Evolutionary conservation across 2,888 invertebrate species (phyloP).

Genomic region (Dermolepida albohirtum): DNA sequence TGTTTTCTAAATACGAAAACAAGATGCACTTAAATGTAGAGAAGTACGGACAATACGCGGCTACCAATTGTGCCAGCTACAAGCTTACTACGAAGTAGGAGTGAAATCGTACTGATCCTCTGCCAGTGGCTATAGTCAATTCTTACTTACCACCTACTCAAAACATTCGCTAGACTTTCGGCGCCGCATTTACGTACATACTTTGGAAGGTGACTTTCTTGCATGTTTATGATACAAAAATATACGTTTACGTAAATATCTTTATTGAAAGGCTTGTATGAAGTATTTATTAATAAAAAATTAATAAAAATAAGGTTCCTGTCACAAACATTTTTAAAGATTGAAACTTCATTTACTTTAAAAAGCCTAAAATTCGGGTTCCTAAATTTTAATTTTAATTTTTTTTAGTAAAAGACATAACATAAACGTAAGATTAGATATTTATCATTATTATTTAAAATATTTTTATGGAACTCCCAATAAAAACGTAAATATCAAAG

Average conservation of each 20-base stretch:
- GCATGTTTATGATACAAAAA: slow-evolving; percentile 34
- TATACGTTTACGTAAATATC: too few relatives aligned
- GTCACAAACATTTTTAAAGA: too few relatives aligned
- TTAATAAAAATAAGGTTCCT: too few relatives aligned
- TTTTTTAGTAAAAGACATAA: too few relatives aligned
- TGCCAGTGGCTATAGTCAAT: not conserved
- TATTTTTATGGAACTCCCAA: not conserved
- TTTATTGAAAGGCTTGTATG: too few relatives aligned
- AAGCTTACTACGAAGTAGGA: too few relatives aligned
- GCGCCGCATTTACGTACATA: slow-evolving; percentile 58
- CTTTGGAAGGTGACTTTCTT: slow-evolving; percentile 55
- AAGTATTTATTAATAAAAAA: too few relatives aligned
- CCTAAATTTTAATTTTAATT: too few relatives aligned
- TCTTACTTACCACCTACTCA: slow-evolving; percentile 15
- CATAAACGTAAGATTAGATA: not conserved
- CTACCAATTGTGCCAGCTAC: not conserved
- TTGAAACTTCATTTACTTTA: too few relatives aligned
- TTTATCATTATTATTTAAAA: not conserved
- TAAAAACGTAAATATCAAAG: too few relatives aligned
- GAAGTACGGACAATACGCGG: not conserved
- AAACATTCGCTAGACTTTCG: slow-evolving; percentile 51
- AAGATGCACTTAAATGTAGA: not conserved
- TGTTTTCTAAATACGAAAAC: not conserved
- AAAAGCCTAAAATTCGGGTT: too few relatives aligned
- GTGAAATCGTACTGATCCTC: slow-evolving; percentile 1